Conservation (phyloP, 2,113 vertebrate genomes). For the Mixornis gularis region DNA sequence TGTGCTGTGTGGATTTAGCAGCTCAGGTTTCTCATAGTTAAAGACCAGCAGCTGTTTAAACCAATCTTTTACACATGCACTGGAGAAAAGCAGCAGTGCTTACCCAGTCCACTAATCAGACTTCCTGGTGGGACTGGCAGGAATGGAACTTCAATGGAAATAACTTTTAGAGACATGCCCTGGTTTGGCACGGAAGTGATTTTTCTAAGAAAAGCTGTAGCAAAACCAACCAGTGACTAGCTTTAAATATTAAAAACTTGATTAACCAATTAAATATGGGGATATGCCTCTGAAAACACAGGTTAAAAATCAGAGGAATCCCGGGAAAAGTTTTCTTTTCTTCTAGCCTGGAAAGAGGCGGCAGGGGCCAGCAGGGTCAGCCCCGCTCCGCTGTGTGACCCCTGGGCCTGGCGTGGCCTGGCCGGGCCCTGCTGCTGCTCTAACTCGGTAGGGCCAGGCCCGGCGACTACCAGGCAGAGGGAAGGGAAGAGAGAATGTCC, state of each 20-base stretch:
- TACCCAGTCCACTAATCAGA: neutral
- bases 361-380: neutral
- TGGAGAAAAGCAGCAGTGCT: neutral
- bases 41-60: neutral
- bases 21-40: neutral
- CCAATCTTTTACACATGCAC: neutral
- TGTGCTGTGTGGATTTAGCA: neutral
- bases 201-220: neutral
- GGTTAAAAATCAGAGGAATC: neutral
- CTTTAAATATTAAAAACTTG: neutral
- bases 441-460: neutral
- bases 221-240: neutral
- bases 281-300: neutral
- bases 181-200: neutral
- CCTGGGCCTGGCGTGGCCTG: neutral
- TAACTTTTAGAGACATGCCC: neutral
- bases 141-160: neutral
- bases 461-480: no score
- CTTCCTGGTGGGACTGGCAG: neutral
- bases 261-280: neutral
- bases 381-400: neutral
- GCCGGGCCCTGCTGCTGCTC: neutral
- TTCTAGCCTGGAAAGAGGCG: neutral
- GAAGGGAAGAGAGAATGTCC: no score
- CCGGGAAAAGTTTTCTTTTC: neutral